Evolutionary conservation across 2,113 vertebrate genomes (phyloP).

Genomic region (Solea senegalensis): DNA sequence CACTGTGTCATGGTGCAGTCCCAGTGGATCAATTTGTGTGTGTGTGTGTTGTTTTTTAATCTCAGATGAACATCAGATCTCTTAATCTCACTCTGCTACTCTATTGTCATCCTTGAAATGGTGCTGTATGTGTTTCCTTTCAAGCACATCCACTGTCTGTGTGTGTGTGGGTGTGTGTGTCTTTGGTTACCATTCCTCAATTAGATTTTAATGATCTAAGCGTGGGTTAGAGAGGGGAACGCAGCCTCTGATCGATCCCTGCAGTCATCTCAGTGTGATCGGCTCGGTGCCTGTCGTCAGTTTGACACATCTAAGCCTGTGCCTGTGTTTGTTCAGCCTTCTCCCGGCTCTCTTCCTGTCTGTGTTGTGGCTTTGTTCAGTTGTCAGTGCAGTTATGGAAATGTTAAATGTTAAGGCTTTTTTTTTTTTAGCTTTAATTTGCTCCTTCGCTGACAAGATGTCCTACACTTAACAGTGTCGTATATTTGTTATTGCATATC

Average conservation of each 20-base stretch:
- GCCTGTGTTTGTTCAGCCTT: constrained; percentile 24
- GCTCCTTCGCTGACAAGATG: not conserved
- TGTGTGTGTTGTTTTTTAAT: constrained; percentile 1
- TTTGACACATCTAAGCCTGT: constrained; percentile 44
- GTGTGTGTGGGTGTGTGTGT: constrained; percentile 6
- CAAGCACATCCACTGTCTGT: constrained; percentile 13
- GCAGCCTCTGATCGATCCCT: constrained; percentile 60
- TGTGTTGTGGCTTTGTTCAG: constrained; percentile 11
- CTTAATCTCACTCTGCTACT: constrained; percentile 39
- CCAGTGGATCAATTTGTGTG: constrained; percentile 38
- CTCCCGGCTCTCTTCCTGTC: constrained; percentile 7
- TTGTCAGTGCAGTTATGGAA: constrained; percentile 6
- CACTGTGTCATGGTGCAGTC: constrained; percentile 39
- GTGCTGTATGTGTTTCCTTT: constrained; percentile 5
- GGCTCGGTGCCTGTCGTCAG: constrained; percentile 26
- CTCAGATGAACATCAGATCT: constrained; percentile 51
- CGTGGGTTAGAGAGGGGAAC: constrained; percentile 18
- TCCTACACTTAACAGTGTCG: too few relatives aligned
- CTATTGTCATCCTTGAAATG: constrained; percentile 40
- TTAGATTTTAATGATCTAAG: constrained; percentile 66
- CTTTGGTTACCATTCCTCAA: constrained; percentile 40
- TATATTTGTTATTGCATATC: too few relatives aligned
- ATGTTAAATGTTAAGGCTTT: too few relatives aligned
- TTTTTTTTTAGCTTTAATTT: constrained; percentile 25
- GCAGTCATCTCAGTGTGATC: constrained; percentile 52